Conservation (phyloP, 53 echinoderm and acorn worm genomes). For the Patiria pectinifera region DNA sequence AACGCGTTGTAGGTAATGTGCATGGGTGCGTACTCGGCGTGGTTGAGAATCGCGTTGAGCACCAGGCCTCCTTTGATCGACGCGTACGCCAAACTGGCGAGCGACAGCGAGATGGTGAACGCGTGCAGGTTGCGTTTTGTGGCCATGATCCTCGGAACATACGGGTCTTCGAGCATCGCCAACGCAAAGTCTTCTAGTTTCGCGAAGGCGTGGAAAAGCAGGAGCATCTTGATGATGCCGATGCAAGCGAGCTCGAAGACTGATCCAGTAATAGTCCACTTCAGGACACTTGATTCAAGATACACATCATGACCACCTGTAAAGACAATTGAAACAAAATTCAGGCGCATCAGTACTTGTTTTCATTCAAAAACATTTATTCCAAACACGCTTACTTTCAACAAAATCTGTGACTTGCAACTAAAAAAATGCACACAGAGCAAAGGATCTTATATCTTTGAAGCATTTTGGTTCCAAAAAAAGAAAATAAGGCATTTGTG, state of each 20-base stretch:
- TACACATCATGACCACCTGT: constrained; percentile 87
- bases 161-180: constrained; percentile 78
- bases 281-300: constrained; percentile 76
- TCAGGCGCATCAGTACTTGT: too few relatives aligned
- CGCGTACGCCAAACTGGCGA: constrained; percentile 76
- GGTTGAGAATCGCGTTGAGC: constrained; percentile 69
- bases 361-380: too few relatives aligned
- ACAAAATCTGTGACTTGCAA: too few relatives aligned
- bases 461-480: background rate
- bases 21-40: constrained; percentile 69
- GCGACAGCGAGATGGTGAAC: constrained; percentile 69
- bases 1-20: constrained; percentile 84
- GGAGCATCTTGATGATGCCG: constrained; percentile 73
- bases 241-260: constrained; percentile 90
- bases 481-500: background rate
- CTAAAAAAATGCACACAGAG: background rate
- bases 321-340: too few relatives aligned
- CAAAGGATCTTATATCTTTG: background rate
- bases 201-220: constrained; percentile 83
- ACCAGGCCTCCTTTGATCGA: constrained; percentile 86
- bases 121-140: constrained; percentile 67
- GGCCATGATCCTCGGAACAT: constrained; percentile 46
- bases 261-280: constrained; percentile 84
- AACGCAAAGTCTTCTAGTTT: constrained; percentile 90
- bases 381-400: too few relatives aligned